These are phyloP conservation scores for Seira ritae DNA, from an alignment of 2,888 invertebrate genomes.

Conservation along the genomic window DNA sequence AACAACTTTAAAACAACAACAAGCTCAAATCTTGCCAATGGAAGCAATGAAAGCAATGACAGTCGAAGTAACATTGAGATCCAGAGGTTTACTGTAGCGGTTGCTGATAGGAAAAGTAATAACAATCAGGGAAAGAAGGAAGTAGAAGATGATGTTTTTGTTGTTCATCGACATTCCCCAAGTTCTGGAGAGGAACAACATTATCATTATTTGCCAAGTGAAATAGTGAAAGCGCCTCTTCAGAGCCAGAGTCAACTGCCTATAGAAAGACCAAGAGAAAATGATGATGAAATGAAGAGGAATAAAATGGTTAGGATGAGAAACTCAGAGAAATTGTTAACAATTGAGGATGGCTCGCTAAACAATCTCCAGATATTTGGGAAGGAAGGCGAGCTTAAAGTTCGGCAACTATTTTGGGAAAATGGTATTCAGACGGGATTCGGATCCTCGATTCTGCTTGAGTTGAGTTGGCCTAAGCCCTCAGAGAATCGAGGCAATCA, in stretches of 20 bases:
- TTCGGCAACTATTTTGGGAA: constrained; percentile 38
- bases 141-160: no score
- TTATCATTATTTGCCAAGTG: constrained; percentile 2
- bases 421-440: constrained; percentile 16
- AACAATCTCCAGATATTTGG: constrained; percentile 52
- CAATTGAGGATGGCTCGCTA: constrained; percentile 40
- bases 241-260: neutral
- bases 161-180: constrained; percentile 28
- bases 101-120: constrained; percentile 53
- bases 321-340: constrained; percentile 36
- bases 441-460: constrained; percentile 13
- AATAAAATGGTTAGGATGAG: neutral
- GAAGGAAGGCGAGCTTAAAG: constrained; percentile 37
- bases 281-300: constrained; percentile 20
- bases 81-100: neutral
- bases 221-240: neutral
- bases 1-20: neutral
- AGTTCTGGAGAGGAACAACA: neutral
- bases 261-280: constrained; percentile 6
- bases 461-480: constrained; percentile 58
- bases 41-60: constrained; percentile 25
- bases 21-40: neutral
- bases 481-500: neutral
- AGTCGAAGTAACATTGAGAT: constrained; percentile 23
- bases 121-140: constrained; percentile 37